phyloP scores from a whole-genome alignment of 2,888 invertebrate species.

The Meiosimyza decipiens region DNA sequence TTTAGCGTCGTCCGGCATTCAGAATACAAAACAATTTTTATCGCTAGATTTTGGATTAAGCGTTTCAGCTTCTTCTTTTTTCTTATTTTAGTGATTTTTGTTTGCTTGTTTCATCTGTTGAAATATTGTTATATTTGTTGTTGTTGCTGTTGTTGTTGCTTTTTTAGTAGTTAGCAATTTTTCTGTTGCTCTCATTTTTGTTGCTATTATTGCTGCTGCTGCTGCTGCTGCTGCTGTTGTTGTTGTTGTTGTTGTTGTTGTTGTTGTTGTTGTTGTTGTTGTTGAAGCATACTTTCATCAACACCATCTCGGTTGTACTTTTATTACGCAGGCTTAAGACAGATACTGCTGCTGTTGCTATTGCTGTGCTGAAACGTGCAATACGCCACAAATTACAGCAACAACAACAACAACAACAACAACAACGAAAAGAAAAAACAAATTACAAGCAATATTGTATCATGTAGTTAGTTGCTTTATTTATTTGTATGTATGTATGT shows the following conservation, averaged over 20 bases:
- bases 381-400: neutral
- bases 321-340: constrained; percentile 19
- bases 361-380: neutral
- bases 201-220: neutral
- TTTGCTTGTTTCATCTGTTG: no score
- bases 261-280: constrained; percentile 17
- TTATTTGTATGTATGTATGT: no score
- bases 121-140: no score
- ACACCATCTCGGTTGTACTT: constrained; percentile 15
- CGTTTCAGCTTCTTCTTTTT: constrained; percentile 1
- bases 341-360: neutral
- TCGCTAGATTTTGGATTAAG: constrained; percentile 21
- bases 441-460: constrained; percentile 27
- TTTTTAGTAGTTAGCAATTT: constrained; percentile 4
- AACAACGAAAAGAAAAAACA: constrained; percentile 1
- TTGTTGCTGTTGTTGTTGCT: no score
- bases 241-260: neutral
- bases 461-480: constrained; percentile 9
- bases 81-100: no score
- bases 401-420: neutral
- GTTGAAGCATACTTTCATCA: constrained; percentile 4
- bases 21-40: constrained; percentile 30
- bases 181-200: neutral
- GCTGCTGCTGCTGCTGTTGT: constrained; percentile 11
- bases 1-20: constrained; percentile 14